Base-by-base conservation (phyloP, 2,888 invertebrate genomes). In the Archips crataeganus region DNA sequence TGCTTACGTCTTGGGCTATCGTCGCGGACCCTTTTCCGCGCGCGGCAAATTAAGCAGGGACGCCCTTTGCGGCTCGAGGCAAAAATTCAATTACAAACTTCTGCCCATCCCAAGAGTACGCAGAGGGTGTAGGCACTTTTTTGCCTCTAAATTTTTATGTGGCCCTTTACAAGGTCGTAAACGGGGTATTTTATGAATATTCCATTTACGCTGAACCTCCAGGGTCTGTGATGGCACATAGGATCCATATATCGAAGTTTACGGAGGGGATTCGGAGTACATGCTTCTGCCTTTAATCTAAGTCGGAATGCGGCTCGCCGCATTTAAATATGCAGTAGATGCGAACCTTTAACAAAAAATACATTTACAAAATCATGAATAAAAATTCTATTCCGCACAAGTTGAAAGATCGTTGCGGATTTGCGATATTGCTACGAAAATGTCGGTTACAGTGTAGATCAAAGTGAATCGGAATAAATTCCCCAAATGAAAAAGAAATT, bases 41-140 rank as follows among this genome's bases (percentile, higher is more conserved):
- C 88, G 83, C 88, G 89, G 88, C 89, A 92, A 93, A 94, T 94
- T 94, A 94, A 90, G 91, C 93, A 92, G 88, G 88, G 85, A 85
- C 83, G 88, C 92, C 94, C 94, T 92, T 90, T 93, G 94, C 91
- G 93, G 93, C 93, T 91, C 85, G 86, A 91, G 93, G 93, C 93
- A 92, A 94, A 93, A 94, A 94, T 94, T 94, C 94, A 94, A 94
- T 94, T 94, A 94, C 93, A 87, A 92, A 94, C 92, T 93, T 93
- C 88, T 85, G 82, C 82, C 90, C 91, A 91, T 94, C 93, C 93
- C 93, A 93, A 87, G 93, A 92, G 93, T 86, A 84, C 83, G 85
- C 88, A 90, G 88, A 92, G 93, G 93, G 92, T 79, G 84, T 84
- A 83, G 81, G 83, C 59, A 68, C 84, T 91, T 89, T 92, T 57